Conservation (phyloP, 2,888 invertebrate species). For the Oegoconia quadripuncta region DNA sequence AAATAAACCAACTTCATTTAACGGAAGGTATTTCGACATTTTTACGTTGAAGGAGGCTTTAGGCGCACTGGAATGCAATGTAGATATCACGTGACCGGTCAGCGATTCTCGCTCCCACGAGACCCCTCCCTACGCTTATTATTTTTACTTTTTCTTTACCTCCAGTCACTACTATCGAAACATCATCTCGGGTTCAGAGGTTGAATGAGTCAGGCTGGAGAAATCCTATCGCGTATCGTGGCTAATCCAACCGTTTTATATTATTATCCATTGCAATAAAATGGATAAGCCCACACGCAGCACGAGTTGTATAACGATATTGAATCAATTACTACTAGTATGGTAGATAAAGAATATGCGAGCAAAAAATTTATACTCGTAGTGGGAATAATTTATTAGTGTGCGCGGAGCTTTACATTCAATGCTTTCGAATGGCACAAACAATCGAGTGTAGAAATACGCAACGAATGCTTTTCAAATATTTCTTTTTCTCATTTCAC, state of each 20-base stretch:
- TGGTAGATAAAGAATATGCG: conserved; percentile 37
- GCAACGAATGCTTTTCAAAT: conserved; percentile 67
- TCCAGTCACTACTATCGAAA: conserved; percentile 21
- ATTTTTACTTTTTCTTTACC: conserved; percentile 23
- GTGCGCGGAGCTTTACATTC: conserved; percentile 60
- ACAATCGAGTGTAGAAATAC: conserved; percentile 65
- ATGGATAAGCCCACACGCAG: conserved; percentile 40
- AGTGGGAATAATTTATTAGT: conserved; percentile 58
- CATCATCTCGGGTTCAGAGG: conserved; percentile 37
- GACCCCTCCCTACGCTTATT: conserved; percentile 23
- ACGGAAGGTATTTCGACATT: too few relatives aligned
- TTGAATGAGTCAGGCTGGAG: conserved; percentile 38
- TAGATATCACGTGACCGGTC: conserved; percentile 39
- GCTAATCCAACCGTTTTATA: conserved; percentile 16
- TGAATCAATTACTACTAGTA: conserved; percentile 55
- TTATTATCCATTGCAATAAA: conserved; percentile 19
- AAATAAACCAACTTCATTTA: too few relatives aligned
- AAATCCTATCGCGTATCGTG: conserved; percentile 26
- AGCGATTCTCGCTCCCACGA: conserved; percentile 29
- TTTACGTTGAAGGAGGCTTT: too few relatives aligned
- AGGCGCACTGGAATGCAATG: conserved; percentile 15
- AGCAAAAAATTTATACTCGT: conserved; percentile 35
- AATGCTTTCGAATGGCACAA: conserved; percentile 69
- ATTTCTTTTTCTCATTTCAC: conserved; percentile 75
- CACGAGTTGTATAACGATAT: conserved; percentile 50